phyloP scores from a whole-genome alignment of 2,888 invertebrate genomes.

The Stenodera caucasica region DNA sequence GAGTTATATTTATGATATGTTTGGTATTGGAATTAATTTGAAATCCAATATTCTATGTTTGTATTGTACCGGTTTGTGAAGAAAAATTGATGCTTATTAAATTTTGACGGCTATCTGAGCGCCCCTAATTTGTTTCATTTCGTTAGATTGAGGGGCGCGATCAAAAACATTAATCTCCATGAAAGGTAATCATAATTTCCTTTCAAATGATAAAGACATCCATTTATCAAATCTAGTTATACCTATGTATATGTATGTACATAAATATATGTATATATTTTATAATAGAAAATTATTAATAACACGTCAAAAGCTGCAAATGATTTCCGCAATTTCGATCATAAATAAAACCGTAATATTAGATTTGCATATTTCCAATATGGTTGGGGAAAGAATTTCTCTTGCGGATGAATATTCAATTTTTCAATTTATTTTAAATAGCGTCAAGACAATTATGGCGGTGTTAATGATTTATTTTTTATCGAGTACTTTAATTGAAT shows the following conservation, averaged over 20 bases:
- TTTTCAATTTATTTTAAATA: too few species aligned
- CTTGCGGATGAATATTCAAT: too few species aligned
- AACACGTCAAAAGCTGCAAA: constrained; percentile 51
- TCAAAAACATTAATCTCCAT: constrained; percentile 49
- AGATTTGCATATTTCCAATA: constrained; percentile 29
- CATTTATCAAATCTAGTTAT: constrained; percentile 51
- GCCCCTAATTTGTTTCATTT: constrained; percentile 29
- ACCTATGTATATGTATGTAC: too few species aligned
- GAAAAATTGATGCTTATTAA: constrained; percentile 26
- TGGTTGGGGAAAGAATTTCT: neutral
- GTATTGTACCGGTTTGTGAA: constrained; percentile 11
- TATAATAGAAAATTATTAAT: constrained; percentile 54
- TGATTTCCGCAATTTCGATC: constrained; percentile 47
- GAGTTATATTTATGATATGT: neutral
- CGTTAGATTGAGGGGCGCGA: constrained; percentile 35
- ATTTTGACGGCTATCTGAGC: constrained; percentile 27
- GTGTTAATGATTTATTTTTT: neutral
- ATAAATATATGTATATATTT: too few species aligned
- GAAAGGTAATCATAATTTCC: constrained; percentile 52
- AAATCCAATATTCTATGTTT: neutral
- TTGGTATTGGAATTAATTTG: neutral
- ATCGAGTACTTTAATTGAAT: too few species aligned
- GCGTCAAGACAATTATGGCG: too few species aligned
- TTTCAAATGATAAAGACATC: constrained; percentile 51
- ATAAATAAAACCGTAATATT: constrained; percentile 40